Conservation (phyloP, 2,113 vertebrate species). For the Argyrosomus japonicus region DNA sequence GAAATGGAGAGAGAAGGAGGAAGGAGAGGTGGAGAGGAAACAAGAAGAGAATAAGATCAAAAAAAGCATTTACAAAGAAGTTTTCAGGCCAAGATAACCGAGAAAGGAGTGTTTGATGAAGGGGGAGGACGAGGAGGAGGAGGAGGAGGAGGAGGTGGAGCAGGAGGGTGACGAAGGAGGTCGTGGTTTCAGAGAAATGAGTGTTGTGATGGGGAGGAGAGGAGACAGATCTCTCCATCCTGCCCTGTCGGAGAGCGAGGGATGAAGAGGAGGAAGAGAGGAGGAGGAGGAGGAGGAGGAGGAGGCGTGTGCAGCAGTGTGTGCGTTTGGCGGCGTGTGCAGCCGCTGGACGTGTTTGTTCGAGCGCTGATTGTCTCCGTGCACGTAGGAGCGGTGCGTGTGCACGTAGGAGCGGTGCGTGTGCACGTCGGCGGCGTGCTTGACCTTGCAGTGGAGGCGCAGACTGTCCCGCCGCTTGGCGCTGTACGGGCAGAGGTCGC, state of each 20-base stretch:
- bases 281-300: slow-evolving; percentile 76
- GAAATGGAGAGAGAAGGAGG: slow-evolving; percentile 49
- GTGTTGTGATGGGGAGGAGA: slow-evolving; percentile 95
- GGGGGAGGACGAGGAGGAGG: slow-evolving; percentile 85
- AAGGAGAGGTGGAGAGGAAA: neutral
- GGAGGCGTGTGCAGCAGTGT: slow-evolving; percentile 14
- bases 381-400: slow-evolving; percentile 70
- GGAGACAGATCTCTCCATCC: slow-evolving; percentile 95
- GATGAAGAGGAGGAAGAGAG: slow-evolving; percentile 83
- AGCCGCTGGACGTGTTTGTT: slow-evolving; percentile 80
- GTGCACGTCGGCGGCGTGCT: slow-evolving; percentile 83
- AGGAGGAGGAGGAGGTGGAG: slow-evolving; percentile 82
- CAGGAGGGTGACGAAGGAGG: slow-evolving; percentile 49
- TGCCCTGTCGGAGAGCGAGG: slow-evolving; percentile 85
- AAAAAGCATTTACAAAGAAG: slow-evolving; percentile 88
- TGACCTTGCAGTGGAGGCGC: slow-evolving; percentile 98
- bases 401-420: slow-evolving; percentile 72
- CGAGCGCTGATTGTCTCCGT: slow-evolving; percentile 78
- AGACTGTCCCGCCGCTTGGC: slow-evolving; percentile 99
- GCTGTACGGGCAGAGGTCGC: slow-evolving; percentile 98
- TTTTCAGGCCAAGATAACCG: slow-evolving; percentile 93
- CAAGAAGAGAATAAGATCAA: neutral
- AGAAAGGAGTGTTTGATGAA: slow-evolving; percentile 95
- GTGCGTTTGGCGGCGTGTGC: slow-evolving; percentile 50
- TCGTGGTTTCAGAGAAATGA: slow-evolving; percentile 82